Conservation (phyloP, 2,113 vertebrate genomes). For the Pterocles orientalis region DNA sequence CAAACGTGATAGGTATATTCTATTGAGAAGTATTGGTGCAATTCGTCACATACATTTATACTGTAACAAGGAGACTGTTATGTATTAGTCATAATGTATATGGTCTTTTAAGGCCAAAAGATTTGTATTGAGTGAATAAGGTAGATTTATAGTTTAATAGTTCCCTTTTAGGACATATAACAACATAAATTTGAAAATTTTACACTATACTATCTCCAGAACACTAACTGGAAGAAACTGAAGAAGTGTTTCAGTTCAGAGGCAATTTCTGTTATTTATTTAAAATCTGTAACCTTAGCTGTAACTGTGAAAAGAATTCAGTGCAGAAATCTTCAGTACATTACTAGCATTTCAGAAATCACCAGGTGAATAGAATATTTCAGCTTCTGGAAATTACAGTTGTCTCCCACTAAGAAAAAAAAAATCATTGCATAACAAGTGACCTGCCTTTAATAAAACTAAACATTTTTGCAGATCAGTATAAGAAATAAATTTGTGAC, state of each 20-base stretch:
- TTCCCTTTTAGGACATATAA: neutral
- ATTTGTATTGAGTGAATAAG: neutral
- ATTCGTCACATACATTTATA: neutral
- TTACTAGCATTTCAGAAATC: conserved; percentile 7
- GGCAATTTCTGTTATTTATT: neutral
- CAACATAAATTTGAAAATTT: neutral
- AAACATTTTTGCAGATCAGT: neutral
- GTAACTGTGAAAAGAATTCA: neutral
- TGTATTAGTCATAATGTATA: neutral
- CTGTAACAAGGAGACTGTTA: neutral
- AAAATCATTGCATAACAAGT: neutral
- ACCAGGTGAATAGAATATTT: neutral
- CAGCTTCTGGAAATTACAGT: neutral
- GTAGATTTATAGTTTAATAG: neutral
- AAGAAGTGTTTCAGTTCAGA: neutral
- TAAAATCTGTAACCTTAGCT: neutral
- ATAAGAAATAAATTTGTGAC: neutral
- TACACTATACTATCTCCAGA: neutral
- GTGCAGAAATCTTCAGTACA: neutral
- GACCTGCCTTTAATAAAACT: neutral
- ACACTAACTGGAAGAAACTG: neutral
- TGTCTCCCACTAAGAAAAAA: neutral
- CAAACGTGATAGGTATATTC: neutral
- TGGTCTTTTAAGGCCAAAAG: neutral
- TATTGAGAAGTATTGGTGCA: neutral